Conservation (phyloP, 2,113 vertebrate species). For the Geococcyx californianus region DNA sequence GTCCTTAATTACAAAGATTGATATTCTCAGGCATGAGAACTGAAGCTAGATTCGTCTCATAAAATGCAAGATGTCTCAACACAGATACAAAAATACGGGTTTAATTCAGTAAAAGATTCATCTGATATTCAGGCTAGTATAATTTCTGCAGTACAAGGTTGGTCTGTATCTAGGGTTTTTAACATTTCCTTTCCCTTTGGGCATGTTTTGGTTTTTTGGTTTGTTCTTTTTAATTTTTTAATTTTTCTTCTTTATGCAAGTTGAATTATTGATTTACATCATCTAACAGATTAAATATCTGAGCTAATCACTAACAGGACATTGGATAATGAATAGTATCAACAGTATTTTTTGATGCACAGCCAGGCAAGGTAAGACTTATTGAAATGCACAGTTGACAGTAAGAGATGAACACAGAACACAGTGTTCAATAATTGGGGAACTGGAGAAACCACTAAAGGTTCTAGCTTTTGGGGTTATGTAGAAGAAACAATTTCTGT, state of each 20-base stretch:
- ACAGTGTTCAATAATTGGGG: background rate
- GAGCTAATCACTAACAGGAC: background rate
- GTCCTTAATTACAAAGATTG: background rate
- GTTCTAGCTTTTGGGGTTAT: background rate
- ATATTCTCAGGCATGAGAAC: background rate
- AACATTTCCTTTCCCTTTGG: background rate
- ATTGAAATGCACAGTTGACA: background rate
- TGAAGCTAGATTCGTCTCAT: background rate
- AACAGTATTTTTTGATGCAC: background rate
- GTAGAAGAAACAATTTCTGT: background rate
- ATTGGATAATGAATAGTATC: background rate
- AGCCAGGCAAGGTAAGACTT: background rate
- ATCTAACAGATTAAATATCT: background rate
- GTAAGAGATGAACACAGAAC: background rate
- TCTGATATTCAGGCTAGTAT: background rate
- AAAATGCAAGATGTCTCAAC: background rate
- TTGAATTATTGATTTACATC: background rate
- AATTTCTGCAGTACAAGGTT: background rate
- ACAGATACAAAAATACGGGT: background rate
- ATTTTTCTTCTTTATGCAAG: background rate
- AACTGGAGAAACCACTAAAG: background rate
- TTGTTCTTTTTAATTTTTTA: background rate
- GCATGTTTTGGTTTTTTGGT: no score
- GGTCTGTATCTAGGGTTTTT: background rate
- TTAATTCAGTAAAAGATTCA: background rate